Base-by-base conservation (phyloP, 1,140 invertebrate species). In the Drosophila sechellia region DNA sequence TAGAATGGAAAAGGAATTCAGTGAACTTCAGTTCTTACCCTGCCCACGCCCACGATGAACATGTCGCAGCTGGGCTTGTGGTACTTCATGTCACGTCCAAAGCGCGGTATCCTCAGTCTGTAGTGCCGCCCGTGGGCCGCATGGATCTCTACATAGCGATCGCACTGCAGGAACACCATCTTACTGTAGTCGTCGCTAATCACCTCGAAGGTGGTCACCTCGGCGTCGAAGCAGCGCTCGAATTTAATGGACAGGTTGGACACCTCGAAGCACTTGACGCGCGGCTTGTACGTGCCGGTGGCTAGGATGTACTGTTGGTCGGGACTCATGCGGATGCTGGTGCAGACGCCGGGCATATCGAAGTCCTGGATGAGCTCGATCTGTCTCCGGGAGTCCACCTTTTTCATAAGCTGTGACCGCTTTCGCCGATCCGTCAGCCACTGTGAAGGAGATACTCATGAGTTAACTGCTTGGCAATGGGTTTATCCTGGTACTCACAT, bases 311-410 rank as follows among this genome's bases (percentile, higher is more conserved):
- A 99, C 70, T 99, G 95, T 22, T 96, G 96, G 95, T 99, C 98
- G 83, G 94, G 95, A n/a, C 98, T 97, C 48, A 98, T 94, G 92
- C 95, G 94, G 43, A 99, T 94, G 42, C 95, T 95, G 40, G 95
- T 96, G 89, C 97, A 98, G 1, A 99, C 94, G 65, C 95, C 97
- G 57, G 99, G 99, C 99, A 99, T 99, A 77, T 99, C 97, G 95
- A 99, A 99, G 92, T 99, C 99, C 93, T 99, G 99, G 81, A 99
- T 98, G 15, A 99, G 94, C 92, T 99, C 97, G 74, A 99, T 99
- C 87, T 97, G 93, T 77, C 96, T 94, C 71, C 97, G 94, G 39
- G 99, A 94, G 91, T 98, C 97, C 50, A 97, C 95, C 96, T 99
- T 96, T 92, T 98, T 98, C 81, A 98, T 98, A 49, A 97, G 93